A percentile compares a stretch with the other conserved stretches of the same genome.
phyloP scores from a whole-genome alignment of 2,113 vertebrate genomes.

The Vimba vimba region DNA sequence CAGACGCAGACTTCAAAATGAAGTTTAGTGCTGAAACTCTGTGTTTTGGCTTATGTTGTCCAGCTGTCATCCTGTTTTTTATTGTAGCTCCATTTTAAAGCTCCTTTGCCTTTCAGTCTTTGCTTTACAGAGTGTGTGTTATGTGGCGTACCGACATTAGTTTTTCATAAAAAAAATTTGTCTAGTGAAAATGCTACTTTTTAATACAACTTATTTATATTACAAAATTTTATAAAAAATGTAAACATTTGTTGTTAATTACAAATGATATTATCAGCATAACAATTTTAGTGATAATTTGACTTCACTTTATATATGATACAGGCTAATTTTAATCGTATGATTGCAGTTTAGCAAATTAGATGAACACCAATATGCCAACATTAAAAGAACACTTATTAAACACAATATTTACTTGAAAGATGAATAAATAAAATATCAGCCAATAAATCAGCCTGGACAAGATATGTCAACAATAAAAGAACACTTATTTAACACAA shows the following conservation, averaged over 20 bases:
- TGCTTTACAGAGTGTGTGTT: background rate
- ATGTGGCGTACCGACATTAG: background rate
- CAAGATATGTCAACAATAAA: background rate
- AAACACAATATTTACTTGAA: background rate
- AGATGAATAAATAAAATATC: too few relatives aligned
- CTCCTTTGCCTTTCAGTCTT: background rate
- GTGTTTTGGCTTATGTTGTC: constrained; percentile 15
- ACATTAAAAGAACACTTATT: background rate
- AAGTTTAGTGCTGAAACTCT: constrained; percentile 14
- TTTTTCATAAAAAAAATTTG: background rate
- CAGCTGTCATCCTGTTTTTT: constrained; percentile 21
- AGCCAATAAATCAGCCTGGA: too few relatives aligned
- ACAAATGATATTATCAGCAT: background rate
- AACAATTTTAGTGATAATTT: background rate
- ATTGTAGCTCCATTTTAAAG: constrained; percentile 5
- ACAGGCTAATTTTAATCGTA: background rate
- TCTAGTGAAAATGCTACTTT: background rate
- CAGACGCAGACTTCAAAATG: background rate
- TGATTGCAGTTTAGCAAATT: background rate
- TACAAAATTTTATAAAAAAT: background rate
- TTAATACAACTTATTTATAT: background rate
- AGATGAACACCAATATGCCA: background rate
- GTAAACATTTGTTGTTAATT: background rate
- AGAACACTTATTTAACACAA: background rate
- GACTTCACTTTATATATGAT: background rate